These are phyloP conservation scores for Melanotaenia nigrans DNA, from an alignment of 2,797 vertebrate genomes.

Conservation along the genomic window DNA sequence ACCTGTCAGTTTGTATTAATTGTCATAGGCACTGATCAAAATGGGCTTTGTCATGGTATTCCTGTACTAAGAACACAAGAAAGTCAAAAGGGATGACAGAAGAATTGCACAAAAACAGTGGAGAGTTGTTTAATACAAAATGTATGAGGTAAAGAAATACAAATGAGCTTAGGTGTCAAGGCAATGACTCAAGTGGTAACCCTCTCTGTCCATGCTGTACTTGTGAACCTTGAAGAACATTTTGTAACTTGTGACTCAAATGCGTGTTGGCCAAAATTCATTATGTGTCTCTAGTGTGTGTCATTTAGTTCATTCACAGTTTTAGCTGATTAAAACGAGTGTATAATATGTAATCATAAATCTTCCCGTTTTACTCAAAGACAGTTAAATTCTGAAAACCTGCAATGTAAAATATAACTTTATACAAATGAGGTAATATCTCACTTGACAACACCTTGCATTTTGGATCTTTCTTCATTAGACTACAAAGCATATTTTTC, in stretches of 20 bases:
- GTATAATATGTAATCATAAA: neutral
- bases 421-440: too few relatives aligned
- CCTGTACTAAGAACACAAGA: neutral
- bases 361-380: neutral
- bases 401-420: too few relatives aligned
- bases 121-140: neutral
- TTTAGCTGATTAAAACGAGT: conserved; percentile 11
- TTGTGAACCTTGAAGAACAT: conserved; percentile 57
- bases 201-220: conserved; percentile 34
- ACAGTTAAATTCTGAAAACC: neutral
- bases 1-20: conserved; percentile 58
- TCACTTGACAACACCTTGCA: too few relatives aligned
- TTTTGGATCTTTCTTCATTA: too few relatives aligned
- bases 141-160: neutral
- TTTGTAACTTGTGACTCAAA: conserved; percentile 64
- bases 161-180: conserved; percentile 26
- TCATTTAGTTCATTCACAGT: conserved; percentile 18
- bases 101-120: neutral
- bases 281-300: conserved; percentile 15
- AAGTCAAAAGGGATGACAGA: neutral
- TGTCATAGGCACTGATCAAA: neutral
- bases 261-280: conserved; percentile 29
- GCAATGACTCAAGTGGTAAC: conserved; percentile 15
- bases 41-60: conserved; percentile 1
- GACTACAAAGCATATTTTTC: too few relatives aligned